phyloP scores from a whole-genome alignment of 2,113 vertebrate species.

The Tyto alba region DNA sequence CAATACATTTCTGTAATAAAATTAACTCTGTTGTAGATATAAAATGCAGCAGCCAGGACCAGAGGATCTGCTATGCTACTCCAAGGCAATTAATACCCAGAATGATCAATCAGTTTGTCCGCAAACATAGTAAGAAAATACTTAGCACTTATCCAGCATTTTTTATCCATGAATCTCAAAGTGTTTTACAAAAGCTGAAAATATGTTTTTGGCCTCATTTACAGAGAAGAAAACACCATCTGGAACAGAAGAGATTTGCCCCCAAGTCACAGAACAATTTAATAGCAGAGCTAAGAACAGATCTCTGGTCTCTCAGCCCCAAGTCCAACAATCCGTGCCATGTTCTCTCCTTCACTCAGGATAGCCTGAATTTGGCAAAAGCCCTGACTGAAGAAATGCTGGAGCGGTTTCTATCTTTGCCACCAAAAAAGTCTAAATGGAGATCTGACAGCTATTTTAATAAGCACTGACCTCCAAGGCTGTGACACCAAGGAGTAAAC shows the following conservation, averaged over 20 bases:
- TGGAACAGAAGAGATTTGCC: constrained; percentile 36
- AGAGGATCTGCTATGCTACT: constrained; percentile 24
- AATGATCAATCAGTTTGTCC: constrained; percentile 30
- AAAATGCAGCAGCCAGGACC: constrained; percentile 39
- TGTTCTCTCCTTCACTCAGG: background rate
- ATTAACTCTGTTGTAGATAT: constrained; percentile 33
- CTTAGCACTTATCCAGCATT: constrained; percentile 31
- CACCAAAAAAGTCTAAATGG: background rate
- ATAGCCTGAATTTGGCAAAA: background rate
- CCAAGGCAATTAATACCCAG: constrained; percentile 32
- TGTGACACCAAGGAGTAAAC: background rate
- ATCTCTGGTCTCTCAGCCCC: background rate
- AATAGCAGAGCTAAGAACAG: constrained; percentile 19
- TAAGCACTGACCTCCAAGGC: background rate
- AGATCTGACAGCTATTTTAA: background rate
- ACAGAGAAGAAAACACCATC: constrained; percentile 21
- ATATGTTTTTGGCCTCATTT: constrained; percentile 37
- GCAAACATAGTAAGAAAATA: constrained; percentile 56
- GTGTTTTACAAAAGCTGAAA: constrained; percentile 42
- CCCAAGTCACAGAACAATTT: constrained; percentile 19
- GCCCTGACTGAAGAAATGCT: background rate
- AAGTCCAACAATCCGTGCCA: background rate
- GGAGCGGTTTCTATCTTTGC: background rate
- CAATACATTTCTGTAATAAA: constrained; percentile 46
- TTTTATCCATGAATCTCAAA: constrained; percentile 30